Conservation (phyloP, 2,113 vertebrate genomes). For the Oreocharis arfaki region DNA sequence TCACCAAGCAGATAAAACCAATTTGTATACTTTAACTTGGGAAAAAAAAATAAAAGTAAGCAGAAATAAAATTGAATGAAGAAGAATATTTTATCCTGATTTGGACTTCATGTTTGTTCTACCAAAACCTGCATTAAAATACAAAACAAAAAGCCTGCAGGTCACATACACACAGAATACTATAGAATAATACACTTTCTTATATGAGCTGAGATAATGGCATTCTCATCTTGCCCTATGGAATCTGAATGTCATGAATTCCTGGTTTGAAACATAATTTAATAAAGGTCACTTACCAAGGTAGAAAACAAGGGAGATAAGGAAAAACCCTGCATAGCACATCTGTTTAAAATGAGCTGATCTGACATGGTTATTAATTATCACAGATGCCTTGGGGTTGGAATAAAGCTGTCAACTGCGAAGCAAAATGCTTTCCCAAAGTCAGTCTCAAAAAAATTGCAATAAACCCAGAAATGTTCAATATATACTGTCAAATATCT, state of each 20-base stretch:
- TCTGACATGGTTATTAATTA: slow-evolving; percentile 61
- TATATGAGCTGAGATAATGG: background rate
- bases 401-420: slow-evolving; percentile 39
- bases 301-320: slow-evolving; percentile 22
- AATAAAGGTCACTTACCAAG: slow-evolving; percentile 42
- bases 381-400: slow-evolving; percentile 9
- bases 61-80: background rate
- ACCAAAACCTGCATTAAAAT: background rate
- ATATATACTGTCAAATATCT: background rate
- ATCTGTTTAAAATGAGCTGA: slow-evolving; percentile 26
- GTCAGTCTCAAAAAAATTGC: background rate
- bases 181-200: background rate
- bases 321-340: slow-evolving; percentile 13
- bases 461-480: background rate
- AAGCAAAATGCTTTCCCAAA: slow-evolving; percentile 8
- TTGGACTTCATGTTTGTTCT: background rate
- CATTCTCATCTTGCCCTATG: background rate
- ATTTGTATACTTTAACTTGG: background rate
- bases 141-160: background rate
- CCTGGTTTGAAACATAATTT: slow-evolving; percentile 35
- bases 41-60: background rate
- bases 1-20: background rate
- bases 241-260: slow-evolving; percentile 38
- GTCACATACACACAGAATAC: background rate
- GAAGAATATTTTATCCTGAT: background rate